These are phyloP conservation scores for Phortica magna DNA, from an alignment of 2,888 invertebrate species.

Conservation along the genomic window DNA sequence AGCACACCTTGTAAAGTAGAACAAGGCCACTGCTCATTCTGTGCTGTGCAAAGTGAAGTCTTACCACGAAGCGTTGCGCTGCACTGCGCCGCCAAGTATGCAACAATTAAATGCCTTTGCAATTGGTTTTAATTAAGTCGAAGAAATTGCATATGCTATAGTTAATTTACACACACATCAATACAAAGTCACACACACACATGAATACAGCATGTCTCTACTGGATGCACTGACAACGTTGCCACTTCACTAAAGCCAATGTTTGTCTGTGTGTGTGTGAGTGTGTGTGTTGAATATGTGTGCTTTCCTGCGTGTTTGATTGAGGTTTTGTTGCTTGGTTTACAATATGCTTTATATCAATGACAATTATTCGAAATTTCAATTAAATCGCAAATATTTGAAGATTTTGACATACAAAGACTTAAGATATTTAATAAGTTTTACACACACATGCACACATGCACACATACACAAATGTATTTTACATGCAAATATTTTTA, in stretches of 20 bases:
- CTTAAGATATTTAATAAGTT: not conserved
- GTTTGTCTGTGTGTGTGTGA: not conserved
- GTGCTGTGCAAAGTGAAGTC: not conserved
- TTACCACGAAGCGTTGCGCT: not conserved
- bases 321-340: not conserved
- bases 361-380: not conserved
- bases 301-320: no score
- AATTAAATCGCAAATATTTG: not conserved
- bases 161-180: slow-evolving; percentile 23
- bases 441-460: not conserved
- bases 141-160: slow-evolving; percentile 25
- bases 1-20: slow-evolving; percentile 16
- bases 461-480: not conserved
- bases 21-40: slow-evolving; percentile 18
- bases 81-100: slow-evolving; percentile 37
- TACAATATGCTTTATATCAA: not conserved
- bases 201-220: no score
- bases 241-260: not conserved
- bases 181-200: no score
- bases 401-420: not conserved
- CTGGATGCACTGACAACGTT: not conserved
- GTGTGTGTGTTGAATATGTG: no score
- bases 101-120: slow-evolving; percentile 46
- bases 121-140: slow-evolving; percentile 35
- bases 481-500: not conserved